These are phyloP conservation scores for Philereme transversata DNA, from an alignment of 2,888 invertebrate genomes.

Conservation along the genomic window DNA sequence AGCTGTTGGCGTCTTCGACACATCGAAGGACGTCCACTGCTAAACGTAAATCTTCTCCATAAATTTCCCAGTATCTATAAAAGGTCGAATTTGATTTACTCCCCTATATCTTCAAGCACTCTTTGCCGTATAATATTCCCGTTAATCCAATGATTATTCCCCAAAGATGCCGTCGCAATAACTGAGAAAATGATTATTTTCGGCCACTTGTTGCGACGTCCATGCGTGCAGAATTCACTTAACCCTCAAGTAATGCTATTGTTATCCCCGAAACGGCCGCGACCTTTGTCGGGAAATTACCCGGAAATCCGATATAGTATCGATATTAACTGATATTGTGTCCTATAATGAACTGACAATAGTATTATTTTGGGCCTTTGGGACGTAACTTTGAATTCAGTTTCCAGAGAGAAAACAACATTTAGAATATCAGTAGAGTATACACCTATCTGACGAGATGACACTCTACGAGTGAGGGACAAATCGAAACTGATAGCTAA, in stretches of 20 bases:
- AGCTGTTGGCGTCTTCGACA: too few species aligned
- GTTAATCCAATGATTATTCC: conserved; percentile 25
- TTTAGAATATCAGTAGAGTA: too few species aligned
- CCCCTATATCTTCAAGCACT: background rate
- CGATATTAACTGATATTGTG: conserved; percentile 48
- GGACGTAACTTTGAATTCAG: background rate
- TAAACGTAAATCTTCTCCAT: too few species aligned
- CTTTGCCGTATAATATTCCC: conserved; percentile 4
- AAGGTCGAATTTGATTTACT: conserved; percentile 4
- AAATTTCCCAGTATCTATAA: too few species aligned
- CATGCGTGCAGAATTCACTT: conserved; percentile 59
- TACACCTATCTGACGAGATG: too few species aligned
- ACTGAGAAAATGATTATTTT: conserved; percentile 38
- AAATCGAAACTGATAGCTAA: too few species aligned
- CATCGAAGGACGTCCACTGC: too few species aligned
- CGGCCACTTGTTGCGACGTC: conserved; percentile 61
- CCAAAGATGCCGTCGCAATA: conserved; percentile 29
- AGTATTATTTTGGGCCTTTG: conserved; percentile 5
- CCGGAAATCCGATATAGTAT: conserved; percentile 53
- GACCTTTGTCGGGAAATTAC: conserved; percentile 58
- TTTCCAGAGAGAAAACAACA: background rate
- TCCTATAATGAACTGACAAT: conserved; percentile 15
- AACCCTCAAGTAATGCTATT: conserved; percentile 62
- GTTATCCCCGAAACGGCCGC: conserved; percentile 47
- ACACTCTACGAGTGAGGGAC: too few species aligned